These are phyloP conservation scores for Nysson spinosus DNA, from an alignment of 2,888 invertebrate species.

Conservation along the genomic window DNA sequence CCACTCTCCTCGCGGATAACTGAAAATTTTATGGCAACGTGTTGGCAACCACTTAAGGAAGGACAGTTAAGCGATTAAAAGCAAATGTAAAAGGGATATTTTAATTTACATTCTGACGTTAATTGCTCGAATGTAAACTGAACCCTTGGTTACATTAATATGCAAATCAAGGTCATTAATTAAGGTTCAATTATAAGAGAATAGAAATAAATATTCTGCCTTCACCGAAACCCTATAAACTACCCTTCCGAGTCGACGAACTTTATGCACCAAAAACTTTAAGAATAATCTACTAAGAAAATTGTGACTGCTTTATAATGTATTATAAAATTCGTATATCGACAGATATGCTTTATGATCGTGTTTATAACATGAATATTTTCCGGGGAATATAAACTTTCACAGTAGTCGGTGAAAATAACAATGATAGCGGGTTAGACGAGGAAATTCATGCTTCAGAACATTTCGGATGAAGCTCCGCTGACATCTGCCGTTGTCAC, in stretches of 20 bases:
- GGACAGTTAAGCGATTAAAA: constrained; percentile 32
- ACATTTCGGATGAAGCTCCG: constrained; percentile 18
- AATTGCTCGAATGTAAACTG: constrained; percentile 23
- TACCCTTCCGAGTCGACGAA: too few relatives aligned
- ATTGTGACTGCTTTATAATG: too few relatives aligned
- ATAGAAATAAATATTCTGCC: too few relatives aligned
- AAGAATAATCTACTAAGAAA: too few relatives aligned
- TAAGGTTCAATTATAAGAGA: constrained; percentile 38
- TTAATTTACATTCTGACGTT: constrained; percentile 46
- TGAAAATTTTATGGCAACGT: constrained; percentile 40
- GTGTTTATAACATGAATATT: constrained; percentile 34
- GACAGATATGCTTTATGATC: constrained; percentile 24
- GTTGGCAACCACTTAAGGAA: constrained; percentile 46
- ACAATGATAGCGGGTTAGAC: constrained; percentile 18
- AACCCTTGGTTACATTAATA: constrained; percentile 19
- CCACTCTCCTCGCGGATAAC: constrained; percentile 33
- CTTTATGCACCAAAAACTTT: too few relatives aligned
- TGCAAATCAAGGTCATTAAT: constrained; percentile 38
- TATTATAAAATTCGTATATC: too few relatives aligned
- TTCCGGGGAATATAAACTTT: constrained; percentile 36
- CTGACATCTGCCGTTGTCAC: constrained; percentile 54
- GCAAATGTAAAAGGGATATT: constrained; percentile 37
- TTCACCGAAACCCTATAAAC: too few relatives aligned
- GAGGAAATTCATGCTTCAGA: constrained; percentile 14
- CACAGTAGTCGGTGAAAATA: constrained; percentile 18